Conservation (phyloP, 2,888 invertebrate species). For the Andrena minutula region DNA sequence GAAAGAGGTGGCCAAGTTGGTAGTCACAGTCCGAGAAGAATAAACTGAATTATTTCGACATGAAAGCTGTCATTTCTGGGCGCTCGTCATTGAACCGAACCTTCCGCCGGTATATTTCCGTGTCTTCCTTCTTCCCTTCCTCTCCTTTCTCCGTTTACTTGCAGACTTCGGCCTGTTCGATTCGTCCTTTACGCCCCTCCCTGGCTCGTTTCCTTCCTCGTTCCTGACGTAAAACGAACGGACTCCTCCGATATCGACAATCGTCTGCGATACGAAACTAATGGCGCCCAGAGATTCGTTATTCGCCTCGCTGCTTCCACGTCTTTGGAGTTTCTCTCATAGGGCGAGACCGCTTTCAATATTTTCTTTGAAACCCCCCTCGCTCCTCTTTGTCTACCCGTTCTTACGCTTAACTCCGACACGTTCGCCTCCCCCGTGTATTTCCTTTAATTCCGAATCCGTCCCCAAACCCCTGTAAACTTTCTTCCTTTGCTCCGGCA, state of each 20-base stretch:
- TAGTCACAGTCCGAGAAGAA: slow-evolving; percentile 60
- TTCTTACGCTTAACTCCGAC: slow-evolving; percentile 32
- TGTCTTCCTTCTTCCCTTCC: slow-evolving; percentile 9
- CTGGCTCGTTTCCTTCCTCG: slow-evolving; percentile 32
- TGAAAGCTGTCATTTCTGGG: slow-evolving; percentile 76
- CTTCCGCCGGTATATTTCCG: slow-evolving; percentile 43
- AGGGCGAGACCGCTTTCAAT: slow-evolving; percentile 22
- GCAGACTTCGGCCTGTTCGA: slow-evolving; percentile 23
- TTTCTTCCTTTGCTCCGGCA: slow-evolving; percentile 1
- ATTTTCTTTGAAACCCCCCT: slow-evolving; percentile 50
- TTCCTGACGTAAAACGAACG: slow-evolving; percentile 63
- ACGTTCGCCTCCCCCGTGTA: slow-evolving; percentile 5
- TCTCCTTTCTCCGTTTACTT: slow-evolving; percentile 12
- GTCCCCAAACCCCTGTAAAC: neutral
- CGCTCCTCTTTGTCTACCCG: slow-evolving; percentile 7
- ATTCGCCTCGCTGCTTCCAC: slow-evolving; percentile 60
- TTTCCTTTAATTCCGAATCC: slow-evolving; percentile 18
- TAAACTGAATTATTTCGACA: slow-evolving; percentile 78
- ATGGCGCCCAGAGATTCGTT: slow-evolving; percentile 67
- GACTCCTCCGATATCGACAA: slow-evolving; percentile 66
- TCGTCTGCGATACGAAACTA: slow-evolving; percentile 69
- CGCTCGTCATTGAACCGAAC: slow-evolving; percentile 64
- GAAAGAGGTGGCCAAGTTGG: slow-evolving; percentile 40
- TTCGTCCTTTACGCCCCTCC: slow-evolving; percentile 24
- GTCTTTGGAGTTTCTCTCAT: slow-evolving; percentile 35